These are phyloP conservation scores for Hylia prasina DNA, from an alignment of 2,113 vertebrate genomes.

Conservation along the genomic window DNA sequence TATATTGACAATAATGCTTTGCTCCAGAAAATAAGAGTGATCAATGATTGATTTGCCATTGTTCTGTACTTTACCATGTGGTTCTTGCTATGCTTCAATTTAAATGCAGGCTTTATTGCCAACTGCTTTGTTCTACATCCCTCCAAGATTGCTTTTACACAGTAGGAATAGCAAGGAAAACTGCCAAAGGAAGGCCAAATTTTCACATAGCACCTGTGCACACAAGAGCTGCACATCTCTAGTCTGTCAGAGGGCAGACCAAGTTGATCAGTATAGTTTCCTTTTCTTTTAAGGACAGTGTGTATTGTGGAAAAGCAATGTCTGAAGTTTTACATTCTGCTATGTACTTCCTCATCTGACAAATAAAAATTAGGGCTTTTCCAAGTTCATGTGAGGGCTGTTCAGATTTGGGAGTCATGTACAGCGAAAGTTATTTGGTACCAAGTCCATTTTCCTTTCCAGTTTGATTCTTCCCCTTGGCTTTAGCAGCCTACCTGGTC, in stretches of 20 bases:
- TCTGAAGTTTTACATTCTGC: not conserved
- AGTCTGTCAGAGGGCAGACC: not conserved
- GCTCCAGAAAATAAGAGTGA: not conserved
- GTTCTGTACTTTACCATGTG: not conserved
- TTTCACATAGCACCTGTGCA: not conserved
- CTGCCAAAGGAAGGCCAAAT: not conserved
- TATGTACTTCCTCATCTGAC: not conserved
- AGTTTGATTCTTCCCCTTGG: not conserved
- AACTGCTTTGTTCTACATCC: not conserved
- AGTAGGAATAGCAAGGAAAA: not conserved
- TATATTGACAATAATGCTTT: not conserved
- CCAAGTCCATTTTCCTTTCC: not conserved
- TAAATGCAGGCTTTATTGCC: not conserved
- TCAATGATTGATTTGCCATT: not conserved
- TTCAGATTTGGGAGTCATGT: not conserved
- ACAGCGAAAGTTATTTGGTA: not conserved
- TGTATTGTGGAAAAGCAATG: not conserved
- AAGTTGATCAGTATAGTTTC: accelerated
- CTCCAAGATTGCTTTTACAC: not conserved
- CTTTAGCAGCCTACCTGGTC: not conserved
- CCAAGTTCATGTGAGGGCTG: not conserved
- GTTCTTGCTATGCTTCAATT: not conserved
- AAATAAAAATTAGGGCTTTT: not conserved
- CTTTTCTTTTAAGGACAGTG: not conserved
- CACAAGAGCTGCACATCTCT: not conserved